These are phyloP conservation scores for Clarias fuscus DNA, from an alignment of 2,797 vertebrate species.

Conservation along the genomic window DNA sequence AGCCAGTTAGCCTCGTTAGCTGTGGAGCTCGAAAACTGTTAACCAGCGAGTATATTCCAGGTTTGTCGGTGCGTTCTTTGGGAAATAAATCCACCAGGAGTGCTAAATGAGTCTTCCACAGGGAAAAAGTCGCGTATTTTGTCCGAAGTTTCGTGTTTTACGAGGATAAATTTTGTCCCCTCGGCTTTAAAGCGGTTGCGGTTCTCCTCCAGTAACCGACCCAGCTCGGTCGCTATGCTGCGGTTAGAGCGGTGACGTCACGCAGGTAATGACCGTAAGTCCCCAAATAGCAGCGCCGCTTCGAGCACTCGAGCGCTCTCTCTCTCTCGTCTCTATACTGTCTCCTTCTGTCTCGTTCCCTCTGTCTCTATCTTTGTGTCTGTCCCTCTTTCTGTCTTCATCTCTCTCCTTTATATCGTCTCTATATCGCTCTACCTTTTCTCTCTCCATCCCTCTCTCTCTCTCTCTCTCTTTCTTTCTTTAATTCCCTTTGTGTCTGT, in stretches of 20 bases:
- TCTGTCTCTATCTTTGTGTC: too few relatives aligned
- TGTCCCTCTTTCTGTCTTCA: too few relatives aligned
- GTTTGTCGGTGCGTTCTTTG: background rate
- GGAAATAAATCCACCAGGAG: background rate
- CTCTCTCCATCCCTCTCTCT: background rate
- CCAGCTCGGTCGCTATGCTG: conserved; percentile 62
- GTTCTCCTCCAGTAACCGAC: conserved; percentile 50
- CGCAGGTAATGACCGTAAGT: conserved; percentile 73
- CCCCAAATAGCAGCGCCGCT: conserved; percentile 65
- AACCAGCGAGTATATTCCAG: conserved; percentile 11
- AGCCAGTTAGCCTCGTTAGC: conserved; percentile 54
- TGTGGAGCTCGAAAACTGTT: conserved; percentile 39
- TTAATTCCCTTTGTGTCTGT: too few relatives aligned
- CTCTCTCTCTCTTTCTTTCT: background rate
- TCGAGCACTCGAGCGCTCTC: background rate
- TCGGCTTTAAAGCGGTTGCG: conserved; percentile 47
- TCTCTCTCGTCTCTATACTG: background rate
- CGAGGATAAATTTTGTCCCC: background rate
- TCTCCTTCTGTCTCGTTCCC: background rate
- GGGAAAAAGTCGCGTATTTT: conserved; percentile 22
- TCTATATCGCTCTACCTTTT: too few relatives aligned
- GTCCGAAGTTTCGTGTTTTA: background rate
- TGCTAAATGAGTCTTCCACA: background rate
- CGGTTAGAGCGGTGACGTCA: conserved; percentile 63
- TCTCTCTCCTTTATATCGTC: too few relatives aligned